Evolutionary conservation across 2,888 invertebrate species (phyloP).

Genomic region (Calliopum simillimum): DNA sequence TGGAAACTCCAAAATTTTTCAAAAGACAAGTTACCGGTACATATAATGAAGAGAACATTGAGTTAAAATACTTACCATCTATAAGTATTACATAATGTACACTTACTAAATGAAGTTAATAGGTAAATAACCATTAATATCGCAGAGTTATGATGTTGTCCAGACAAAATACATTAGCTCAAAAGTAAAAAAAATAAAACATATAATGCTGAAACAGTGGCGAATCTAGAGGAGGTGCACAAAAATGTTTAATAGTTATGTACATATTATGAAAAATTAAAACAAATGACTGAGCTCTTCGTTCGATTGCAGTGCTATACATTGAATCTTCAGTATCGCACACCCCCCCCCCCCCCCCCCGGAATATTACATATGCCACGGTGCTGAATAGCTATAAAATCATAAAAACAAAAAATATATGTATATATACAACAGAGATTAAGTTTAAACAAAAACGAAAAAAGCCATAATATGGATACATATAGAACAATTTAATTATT

Average conservation of each 20-base stretch:
- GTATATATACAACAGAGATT: not conserved
- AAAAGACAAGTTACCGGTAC: conserved; percentile 31
- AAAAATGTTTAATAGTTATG: too few relatives aligned
- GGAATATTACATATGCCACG: too few relatives aligned
- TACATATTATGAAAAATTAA: too few relatives aligned
- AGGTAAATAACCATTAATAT: conserved; percentile 23
- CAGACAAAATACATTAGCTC: too few relatives aligned
- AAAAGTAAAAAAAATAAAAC: too few relatives aligned
- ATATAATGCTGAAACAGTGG: too few relatives aligned
- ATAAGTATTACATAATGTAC: conserved; percentile 32
- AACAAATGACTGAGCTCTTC: too few relatives aligned
- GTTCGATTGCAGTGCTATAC: too few relatives aligned
- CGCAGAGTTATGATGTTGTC: too few relatives aligned
- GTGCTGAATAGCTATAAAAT: not conserved
- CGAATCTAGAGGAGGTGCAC: too few relatives aligned
- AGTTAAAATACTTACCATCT: conserved; percentile 11
- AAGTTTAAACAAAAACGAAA: not conserved
- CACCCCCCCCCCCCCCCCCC: too few relatives aligned
- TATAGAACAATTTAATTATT: not conserved
- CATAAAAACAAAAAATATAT: not conserved
- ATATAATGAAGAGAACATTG: conserved; percentile 17
- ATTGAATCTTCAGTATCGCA: too few relatives aligned
- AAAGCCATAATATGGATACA: not conserved
- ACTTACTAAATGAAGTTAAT: conserved; percentile 24
- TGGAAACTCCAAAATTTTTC: not conserved